These are phyloP conservation scores for Drosophila parabipectinata DNA, from an alignment of 1,140 invertebrate species.

Conservation along the genomic window DNA sequence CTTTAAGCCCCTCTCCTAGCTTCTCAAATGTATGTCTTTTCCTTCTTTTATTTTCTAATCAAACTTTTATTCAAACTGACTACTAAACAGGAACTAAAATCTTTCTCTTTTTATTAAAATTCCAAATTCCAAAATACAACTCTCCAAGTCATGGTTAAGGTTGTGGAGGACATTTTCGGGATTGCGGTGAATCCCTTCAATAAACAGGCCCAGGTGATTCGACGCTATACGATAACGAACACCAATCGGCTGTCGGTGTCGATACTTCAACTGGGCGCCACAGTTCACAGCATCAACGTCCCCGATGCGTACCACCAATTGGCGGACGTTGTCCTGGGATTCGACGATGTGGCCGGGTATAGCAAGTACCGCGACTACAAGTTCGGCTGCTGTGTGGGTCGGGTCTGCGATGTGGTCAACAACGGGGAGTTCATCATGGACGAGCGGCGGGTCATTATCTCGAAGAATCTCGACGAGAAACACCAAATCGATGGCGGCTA, in stretches of 20 bases:
- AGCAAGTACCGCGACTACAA: conserved; percentile 86
- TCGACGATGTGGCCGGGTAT: conserved; percentile 88
- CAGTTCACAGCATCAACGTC: conserved; percentile 89
- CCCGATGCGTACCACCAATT: conserved; percentile 89
- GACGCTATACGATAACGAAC: conserved; percentile 87
- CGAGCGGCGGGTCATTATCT: conserved; percentile 87
- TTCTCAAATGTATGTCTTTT: background rate
- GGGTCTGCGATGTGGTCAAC: conserved; percentile 93
- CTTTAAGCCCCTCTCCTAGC: too few species aligned
- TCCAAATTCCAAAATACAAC: conserved; percentile 20
- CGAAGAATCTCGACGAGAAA: conserved; percentile 88
- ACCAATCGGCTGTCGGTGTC: conserved; percentile 84
- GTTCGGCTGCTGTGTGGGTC: conserved; percentile 93
- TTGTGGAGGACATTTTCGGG: conserved; percentile 73
- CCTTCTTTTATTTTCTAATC: background rate
- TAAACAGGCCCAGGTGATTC: conserved; percentile 79
- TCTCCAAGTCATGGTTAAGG: conserved; percentile 46
- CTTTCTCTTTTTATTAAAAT: background rate
- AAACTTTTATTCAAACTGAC: conserved; percentile 85
- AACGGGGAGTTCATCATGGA: conserved; percentile 89
- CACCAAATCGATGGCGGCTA: conserved; percentile 94
- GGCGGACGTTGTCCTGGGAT: conserved; percentile 91
- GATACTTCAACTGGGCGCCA: conserved; percentile 86
- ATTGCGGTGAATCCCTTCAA: conserved; percentile 63
- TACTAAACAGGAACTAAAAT: conserved; percentile 79